A percentile compares a stretch with the other conserved stretches of the same genome.
These are phyloP conservation scores for Cydia fagiglandana DNA, from an alignment of 1,140 invertebrate genomes.

Conservation along the genomic window DNA sequence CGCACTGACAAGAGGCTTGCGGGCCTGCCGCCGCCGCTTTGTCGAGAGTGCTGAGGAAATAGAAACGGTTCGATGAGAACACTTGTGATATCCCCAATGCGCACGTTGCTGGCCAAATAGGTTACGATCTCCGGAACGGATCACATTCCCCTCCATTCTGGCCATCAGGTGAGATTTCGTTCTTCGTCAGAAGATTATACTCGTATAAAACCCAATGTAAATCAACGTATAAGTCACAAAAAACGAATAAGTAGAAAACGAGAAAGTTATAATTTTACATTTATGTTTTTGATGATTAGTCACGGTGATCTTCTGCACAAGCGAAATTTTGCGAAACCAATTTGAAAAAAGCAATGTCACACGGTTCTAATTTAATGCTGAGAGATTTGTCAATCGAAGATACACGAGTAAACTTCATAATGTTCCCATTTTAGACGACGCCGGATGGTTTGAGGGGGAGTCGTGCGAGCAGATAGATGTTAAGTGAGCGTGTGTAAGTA, in stretches of 20 bases:
- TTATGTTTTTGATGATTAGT: constrained; percentile 31
- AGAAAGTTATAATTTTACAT: constrained; percentile 9
- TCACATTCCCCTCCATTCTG: constrained; percentile 10
- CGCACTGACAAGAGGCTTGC: constrained; percentile 53
- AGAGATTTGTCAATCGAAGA: constrained; percentile 20
- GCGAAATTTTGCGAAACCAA: constrained; percentile 22
- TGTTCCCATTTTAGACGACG: constrained; percentile 8
- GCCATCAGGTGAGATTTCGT: neutral
- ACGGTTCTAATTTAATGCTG: constrained; percentile 16
- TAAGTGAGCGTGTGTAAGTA: constrained; percentile 41
- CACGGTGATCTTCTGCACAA: constrained; percentile 18
- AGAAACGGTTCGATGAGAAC: constrained; percentile 51
- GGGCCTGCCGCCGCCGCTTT: constrained; percentile 50
- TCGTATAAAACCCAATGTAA: neutral
- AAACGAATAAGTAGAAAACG: neutral
- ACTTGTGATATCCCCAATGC: constrained; percentile 36
- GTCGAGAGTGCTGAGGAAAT: constrained; percentile 49
- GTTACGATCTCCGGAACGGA: constrained; percentile 13
- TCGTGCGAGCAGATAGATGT: constrained; percentile 22
- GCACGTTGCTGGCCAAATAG: constrained; percentile 14
- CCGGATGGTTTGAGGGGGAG: constrained; percentile 14
- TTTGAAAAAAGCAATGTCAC: constrained; percentile 15
- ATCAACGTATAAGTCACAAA: neutral
- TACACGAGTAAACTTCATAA: constrained; percentile 4
- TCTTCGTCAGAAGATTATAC: neutral